A percentile compares a stretch with the other conserved stretches of the same genome.
Conservation (phyloP, 2,113 vertebrate species). For the Charina bottae region DNA sequence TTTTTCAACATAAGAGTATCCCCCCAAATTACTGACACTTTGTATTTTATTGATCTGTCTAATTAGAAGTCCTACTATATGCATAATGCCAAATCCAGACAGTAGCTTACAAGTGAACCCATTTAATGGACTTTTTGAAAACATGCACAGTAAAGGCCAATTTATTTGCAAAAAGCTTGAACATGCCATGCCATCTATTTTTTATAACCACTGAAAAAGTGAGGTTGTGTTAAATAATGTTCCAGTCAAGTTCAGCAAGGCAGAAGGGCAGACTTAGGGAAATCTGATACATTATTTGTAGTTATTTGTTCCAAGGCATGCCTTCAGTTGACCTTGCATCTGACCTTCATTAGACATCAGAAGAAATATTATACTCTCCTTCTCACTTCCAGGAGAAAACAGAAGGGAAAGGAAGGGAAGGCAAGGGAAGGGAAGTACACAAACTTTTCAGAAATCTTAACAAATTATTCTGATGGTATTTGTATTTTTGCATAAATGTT, state of each 20-base stretch:
- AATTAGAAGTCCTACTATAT: slow-evolving; percentile 57
- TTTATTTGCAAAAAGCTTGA: slow-evolving; percentile 63
- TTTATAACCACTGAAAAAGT: slow-evolving; percentile 61
- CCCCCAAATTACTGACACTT: slow-evolving; percentile 54
- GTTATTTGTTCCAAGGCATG: neutral
- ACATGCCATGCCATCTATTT: slow-evolving; percentile 54
- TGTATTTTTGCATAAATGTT: neutral
- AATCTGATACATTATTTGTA: slow-evolving; percentile 5
- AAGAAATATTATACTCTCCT: neutral
- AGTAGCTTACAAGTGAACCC: slow-evolving; percentile 28
- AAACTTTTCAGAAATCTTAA: neutral
- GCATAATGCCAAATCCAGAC: slow-evolving; percentile 38
- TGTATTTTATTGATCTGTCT: slow-evolving; percentile 65
- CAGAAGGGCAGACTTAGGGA: neutral
- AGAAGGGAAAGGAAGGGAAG: neutral
- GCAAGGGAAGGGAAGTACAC: neutral
- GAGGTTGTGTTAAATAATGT: slow-evolving; percentile 66
- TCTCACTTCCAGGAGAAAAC: neutral
- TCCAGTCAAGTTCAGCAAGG: slow-evolving; percentile 57
- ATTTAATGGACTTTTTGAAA: slow-evolving; percentile 31
- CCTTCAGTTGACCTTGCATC: neutral
- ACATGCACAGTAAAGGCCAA: slow-evolving; percentile 43
- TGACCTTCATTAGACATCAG: slow-evolving; percentile 6
- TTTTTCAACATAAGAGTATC: slow-evolving; percentile 45
- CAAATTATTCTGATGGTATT: neutral